These are phyloP conservation scores for Meteorus sp. DNA, from an alignment of 1,140 invertebrate species.

Conservation along the genomic window DNA sequence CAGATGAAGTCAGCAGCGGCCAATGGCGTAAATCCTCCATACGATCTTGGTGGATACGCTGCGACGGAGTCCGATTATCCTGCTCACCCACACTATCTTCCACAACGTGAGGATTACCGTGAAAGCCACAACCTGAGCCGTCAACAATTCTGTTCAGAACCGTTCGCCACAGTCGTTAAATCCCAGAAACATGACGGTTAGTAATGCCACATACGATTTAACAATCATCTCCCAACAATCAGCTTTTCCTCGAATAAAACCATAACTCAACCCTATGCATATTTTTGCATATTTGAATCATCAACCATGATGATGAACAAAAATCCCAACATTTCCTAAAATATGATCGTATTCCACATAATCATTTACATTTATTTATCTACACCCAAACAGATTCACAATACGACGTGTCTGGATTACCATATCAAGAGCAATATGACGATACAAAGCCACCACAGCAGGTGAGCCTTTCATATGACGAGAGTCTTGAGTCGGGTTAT, in stretches of 20 bases:
- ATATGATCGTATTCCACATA: no score
- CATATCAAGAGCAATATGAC: slow-evolving; percentile 79
- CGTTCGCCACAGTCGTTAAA: slow-evolving; percentile 83
- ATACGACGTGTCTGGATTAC: slow-evolving; percentile 89
- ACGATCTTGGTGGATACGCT: slow-evolving; percentile 82
- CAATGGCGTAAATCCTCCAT: slow-evolving; percentile 66
- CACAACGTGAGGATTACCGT: slow-evolving; percentile 72
- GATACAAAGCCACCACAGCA: slow-evolving; percentile 78
- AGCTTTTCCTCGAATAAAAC: no score
- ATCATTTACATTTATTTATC: slow-evolving; percentile 4
- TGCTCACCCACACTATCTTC: slow-evolving; percentile 75
- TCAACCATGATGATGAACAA: no score
- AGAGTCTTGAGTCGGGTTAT: slow-evolving; percentile 88
- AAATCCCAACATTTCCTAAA: no score
- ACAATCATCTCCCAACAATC: no score
- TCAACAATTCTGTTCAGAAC: slow-evolving; percentile 83
- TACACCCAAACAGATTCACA: slow-evolving; percentile 73
- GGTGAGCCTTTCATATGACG: slow-evolving; percentile 85
- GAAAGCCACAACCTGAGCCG: slow-evolving; percentile 77
- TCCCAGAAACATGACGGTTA: slow-evolving; percentile 84
- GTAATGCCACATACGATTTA: slow-evolving; percentile 39
- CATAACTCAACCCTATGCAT: no score
- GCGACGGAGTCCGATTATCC: slow-evolving; percentile 81
- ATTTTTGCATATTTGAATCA: no score
- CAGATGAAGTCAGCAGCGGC: slow-evolving; percentile 85